Evolutionary conservation across 2,888 invertebrate genomes (phyloP), one percentile per base, ranked within the genome.

Genomic region (Esperia sulphurella): DNA sequence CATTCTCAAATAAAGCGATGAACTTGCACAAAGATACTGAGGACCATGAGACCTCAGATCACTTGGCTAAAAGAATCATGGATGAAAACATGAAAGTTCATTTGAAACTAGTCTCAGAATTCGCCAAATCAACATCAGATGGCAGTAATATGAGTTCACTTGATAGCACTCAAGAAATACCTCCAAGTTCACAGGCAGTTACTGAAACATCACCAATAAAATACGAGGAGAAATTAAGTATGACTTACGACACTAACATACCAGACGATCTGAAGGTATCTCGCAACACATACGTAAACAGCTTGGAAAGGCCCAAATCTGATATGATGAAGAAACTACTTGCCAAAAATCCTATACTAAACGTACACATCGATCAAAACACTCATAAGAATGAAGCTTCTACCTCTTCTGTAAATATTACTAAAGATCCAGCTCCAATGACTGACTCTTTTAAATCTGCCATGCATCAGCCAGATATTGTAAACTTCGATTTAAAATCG

Each of bases 221-320:
- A 67, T 84, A 82, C 50, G 86, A 90, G 52, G 88, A 89, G 42
- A 90, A 88, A 60, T 46, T 85, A 39, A 74, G 76, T 8, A 80
- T 90, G 75, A 74, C 77, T 14, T 91, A 91, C 49, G 92, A 92
- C 53, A 92, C 91, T 0, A 93, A 93, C 54, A 86, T 92, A 52
- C 91, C 92, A 7, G 92, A 92, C 67, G 92, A 93, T 62, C 79
- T 93, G 50, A 93, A 93, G 79, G 92, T 92, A 10, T 92, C 92
- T 0, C 81, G 92, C 40, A 91, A 91, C 65, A 88, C 92, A 7
- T 89, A 92, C 52, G 90, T 75, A 1, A 92, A 92, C 38, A 92
- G 91, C 57, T 75, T 92, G 59, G 93, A 93, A 64, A 80, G 92
- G 57, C 91, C 92, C 1, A 93, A 92, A 74, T 92, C 92, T 1